Conservation (phyloP, 2,797 vertebrate genomes). For the Psittacula echo region DNA sequence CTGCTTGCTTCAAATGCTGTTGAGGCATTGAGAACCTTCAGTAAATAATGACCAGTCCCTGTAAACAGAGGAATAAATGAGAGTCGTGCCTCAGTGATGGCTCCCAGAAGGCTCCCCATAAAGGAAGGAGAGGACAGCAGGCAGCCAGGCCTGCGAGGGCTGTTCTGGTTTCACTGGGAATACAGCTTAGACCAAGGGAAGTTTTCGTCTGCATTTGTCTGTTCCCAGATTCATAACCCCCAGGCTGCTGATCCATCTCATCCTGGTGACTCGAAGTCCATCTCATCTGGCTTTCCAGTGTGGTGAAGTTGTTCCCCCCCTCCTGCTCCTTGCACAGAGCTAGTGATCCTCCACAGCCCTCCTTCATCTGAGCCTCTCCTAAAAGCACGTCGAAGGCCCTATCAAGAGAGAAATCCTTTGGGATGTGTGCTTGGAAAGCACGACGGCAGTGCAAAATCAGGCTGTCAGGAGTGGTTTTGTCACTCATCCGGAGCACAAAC, state of each 20-base stretch:
- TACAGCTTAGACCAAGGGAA: background rate
- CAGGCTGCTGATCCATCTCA: background rate
- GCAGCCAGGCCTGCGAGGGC: background rate
- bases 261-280: background rate
- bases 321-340: background rate
- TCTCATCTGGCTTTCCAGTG: background rate
- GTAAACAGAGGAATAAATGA: background rate
- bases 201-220: background rate
- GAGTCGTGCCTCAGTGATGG: background rate
- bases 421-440: background rate
- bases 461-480: background rate
- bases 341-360: background rate
- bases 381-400: background rate
- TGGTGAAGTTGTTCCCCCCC: background rate
- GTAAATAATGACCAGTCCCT: constrained; percentile 9
- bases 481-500: background rate
- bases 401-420: background rate
- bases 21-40: background rate
- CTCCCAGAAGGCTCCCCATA: background rate
- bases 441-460: background rate
- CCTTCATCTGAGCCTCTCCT: fast-evolving
- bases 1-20: background rate
- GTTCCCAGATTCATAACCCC: background rate
- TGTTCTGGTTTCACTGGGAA: fast-evolving
- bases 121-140: background rate